Evolutionary conservation across 2,113 vertebrate species (phyloP), one percentile per base, ranked within the genome.

Genomic region (Heloderma charlesbogerti): DNA sequence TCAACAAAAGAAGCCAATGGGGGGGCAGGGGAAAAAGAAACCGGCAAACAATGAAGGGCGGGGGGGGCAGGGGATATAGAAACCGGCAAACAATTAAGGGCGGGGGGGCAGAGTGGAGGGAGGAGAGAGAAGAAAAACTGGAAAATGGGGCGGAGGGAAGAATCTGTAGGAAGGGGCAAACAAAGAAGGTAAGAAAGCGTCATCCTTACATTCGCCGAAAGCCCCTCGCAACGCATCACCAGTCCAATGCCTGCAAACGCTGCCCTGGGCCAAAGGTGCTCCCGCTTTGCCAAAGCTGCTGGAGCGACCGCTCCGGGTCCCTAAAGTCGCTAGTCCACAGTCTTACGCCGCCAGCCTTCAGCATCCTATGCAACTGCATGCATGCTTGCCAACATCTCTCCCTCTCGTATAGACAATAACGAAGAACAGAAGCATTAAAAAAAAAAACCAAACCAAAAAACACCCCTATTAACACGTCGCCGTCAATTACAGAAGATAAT

Each of bases 121-220:
- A 85, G 85, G 75, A 71, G 51, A 40, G 79, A 20, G 20, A 80
- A 69, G 48, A 88, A 66, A 90, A 94, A 93, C 93, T 89, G 80
- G 71, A 91, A 93, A 95, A 94, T 89, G 78, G 71, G 88, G 93
- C 91, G 91, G 93, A 88, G 89, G 89, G 94, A 94, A 96, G 94
- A 95, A 84, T 86, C 89, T 88, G 77, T n/a, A 63, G 74, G 91
- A 96, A 92, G 78, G 91, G 87, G 89, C 89, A 87, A 91, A 95
- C 94, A 96, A 94, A 90, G 95, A 93, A 88, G 86, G 93, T 89
- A 89, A 93, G 93, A 94, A 93, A 93, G 69, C 91, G 88, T 81
- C 83, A 84, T 78, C 40, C 57, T 78, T 34, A 90, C 87, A 90
- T 92, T 90, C 3, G 87, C 91, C 93, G 51, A 80, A 69, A 80